A percentile compares a stretch with the other conserved stretches of the same genome.
These are phyloP conservation scores for Calidris pygmaea DNA, from an alignment of 2,113 vertebrate genomes.

Conservation along the genomic window DNA sequence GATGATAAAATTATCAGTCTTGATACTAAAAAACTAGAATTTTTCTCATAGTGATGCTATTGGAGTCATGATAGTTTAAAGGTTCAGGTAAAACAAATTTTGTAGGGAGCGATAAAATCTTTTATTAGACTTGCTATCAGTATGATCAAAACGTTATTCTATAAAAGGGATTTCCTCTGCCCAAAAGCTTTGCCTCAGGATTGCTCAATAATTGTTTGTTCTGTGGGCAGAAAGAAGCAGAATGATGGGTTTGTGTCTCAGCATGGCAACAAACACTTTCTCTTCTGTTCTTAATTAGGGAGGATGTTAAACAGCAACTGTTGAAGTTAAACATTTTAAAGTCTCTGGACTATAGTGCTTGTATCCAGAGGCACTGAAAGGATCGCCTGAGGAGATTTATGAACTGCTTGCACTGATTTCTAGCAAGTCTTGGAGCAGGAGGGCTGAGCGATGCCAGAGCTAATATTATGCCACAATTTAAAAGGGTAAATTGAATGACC, in stretches of 20 bases:
- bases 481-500: slow-evolving; percentile 15
- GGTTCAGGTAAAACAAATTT: not conserved
- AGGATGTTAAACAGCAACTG: not conserved
- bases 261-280: not conserved
- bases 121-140: not conserved
- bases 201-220: not conserved
- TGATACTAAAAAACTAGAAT: not conserved
- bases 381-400: slow-evolving; percentile 27
- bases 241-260: not conserved
- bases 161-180: not conserved
- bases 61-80: not conserved
- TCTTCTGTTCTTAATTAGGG: not conserved
- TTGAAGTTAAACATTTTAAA: not conserved
- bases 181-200: not conserved
- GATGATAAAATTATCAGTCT: not conserved
- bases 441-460: not conserved
- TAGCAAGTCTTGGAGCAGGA: not conserved
- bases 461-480: slow-evolving; percentile 6
- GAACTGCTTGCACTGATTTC: not conserved
- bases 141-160: not conserved
- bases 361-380: not conserved
- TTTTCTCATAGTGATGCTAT: not conserved
- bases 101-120: not conserved
- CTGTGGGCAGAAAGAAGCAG: not conserved
- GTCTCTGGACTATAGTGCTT: not conserved